phyloP scores from a whole-genome alignment of 2,113 vertebrate species.

The Psittacara wagleri region DNA sequence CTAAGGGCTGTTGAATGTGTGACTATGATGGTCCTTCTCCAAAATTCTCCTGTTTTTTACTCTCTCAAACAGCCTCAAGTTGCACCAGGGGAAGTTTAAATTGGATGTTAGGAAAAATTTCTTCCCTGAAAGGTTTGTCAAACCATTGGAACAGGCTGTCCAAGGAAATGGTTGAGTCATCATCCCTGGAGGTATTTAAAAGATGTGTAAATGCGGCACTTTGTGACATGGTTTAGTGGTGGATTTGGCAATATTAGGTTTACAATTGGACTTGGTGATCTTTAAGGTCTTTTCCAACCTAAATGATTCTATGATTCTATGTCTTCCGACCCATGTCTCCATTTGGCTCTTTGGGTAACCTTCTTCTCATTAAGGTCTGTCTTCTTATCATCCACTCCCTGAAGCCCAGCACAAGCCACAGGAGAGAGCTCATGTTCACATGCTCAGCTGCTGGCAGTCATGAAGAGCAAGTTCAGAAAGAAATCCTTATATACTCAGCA shows the following conservation, averaged over 20 bases:
- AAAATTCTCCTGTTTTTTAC: background rate
- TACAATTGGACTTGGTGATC: background rate
- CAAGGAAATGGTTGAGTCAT: background rate
- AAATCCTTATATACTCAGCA: background rate
- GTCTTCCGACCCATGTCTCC: background rate
- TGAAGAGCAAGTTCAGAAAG: background rate
- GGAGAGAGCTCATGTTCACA: background rate
- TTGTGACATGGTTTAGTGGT: background rate
- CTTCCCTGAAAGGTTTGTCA: background rate
- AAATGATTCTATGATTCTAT: background rate
- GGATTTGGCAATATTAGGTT: background rate
- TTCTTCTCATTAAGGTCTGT: background rate
- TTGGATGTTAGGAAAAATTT: background rate
- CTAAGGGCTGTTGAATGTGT: background rate
- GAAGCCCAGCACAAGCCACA: background rate
- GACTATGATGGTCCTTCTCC: background rate
- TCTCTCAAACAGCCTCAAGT: background rate
- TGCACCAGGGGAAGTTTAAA: background rate
- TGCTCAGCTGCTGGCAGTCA: background rate
- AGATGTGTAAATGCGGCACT: background rate
- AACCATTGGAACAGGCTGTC: background rate
- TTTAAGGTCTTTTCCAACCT: background rate
- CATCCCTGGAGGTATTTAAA: background rate
- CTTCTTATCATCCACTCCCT: background rate
- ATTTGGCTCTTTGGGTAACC: background rate